These are phyloP conservation scores for Poecilia wingei DNA, from an alignment of 2,797 vertebrate genomes.

Conservation along the genomic window DNA sequence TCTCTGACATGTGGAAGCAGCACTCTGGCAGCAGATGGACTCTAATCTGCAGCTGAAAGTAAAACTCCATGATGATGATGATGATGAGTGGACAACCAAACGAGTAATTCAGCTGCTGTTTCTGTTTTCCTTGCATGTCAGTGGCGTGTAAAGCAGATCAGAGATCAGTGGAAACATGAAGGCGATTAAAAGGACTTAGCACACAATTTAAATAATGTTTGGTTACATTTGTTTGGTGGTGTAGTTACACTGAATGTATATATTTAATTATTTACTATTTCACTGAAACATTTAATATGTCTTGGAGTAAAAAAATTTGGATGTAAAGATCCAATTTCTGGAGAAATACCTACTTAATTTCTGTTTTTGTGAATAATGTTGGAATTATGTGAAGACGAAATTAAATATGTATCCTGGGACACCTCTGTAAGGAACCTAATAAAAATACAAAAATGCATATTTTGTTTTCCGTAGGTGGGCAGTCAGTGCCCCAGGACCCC, in stretches of 20 bases:
- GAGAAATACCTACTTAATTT: background rate
- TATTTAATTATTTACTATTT: background rate
- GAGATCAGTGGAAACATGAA: background rate
- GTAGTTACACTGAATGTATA: background rate
- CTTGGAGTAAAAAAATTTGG: background rate
- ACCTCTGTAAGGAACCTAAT: background rate
- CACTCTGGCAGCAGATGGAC: slow-evolving; percentile 33
- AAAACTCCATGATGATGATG: slow-evolving; percentile 27
- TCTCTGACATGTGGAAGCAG: slow-evolving; percentile 10
- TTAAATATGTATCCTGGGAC: background rate
- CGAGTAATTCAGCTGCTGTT: slow-evolving; percentile 27
- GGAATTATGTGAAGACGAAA: background rate
- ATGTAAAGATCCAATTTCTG: background rate
- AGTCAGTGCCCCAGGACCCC: slow-evolving; percentile 74
- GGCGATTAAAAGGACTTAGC: background rate
- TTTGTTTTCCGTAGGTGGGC: slow-evolving; percentile 63
- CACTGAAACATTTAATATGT: background rate
- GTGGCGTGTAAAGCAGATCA: background rate
- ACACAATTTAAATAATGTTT: background rate
- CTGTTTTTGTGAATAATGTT: background rate
- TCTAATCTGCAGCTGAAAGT: slow-evolving; percentile 45
- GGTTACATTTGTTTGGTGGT: background rate
- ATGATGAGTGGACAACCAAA: slow-evolving; percentile 31
- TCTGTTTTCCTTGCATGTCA: slow-evolving; percentile 22
- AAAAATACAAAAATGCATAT: background rate